Percentiles rank a stretch among this genome's conserved stretches.
phyloP scores from a whole-genome alignment of 2,113 vertebrate species.

The Entomyzon cyanotis region DNA sequence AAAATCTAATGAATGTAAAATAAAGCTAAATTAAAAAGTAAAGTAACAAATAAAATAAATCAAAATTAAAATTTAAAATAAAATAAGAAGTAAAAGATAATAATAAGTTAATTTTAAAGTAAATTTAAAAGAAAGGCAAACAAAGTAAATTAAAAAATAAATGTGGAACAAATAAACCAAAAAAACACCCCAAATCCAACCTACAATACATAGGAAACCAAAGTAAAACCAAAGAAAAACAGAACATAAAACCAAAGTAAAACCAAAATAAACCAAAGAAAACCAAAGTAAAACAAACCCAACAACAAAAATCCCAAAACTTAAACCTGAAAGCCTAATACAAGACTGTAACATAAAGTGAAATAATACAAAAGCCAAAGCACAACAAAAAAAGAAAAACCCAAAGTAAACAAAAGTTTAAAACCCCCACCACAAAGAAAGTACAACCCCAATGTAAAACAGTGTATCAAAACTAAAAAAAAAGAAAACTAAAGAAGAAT shows the following conservation, averaged over 20 bases:
- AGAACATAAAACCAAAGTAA: neutral
- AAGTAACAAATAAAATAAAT: neutral
- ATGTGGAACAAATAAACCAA: neutral
- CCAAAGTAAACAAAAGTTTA: neutral
- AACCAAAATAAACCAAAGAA: neutral
- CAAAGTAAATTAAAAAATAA: neutral
- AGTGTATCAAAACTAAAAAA: too few relatives aligned
- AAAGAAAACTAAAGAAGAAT: neutral
- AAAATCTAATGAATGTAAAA: neutral
- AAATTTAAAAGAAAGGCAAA: neutral
- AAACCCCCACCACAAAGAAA: neutral
- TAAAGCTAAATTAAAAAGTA: neutral
- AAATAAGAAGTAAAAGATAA: neutral
- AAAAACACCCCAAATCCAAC: neutral
- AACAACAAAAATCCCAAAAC: neutral
- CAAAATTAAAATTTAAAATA: neutral
- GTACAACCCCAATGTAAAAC: fast-evolving
- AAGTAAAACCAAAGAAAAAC: neutral
- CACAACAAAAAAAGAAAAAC: neutral
- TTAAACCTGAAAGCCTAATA: neutral
- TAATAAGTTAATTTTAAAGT: neutral
- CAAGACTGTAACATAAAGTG: neutral
- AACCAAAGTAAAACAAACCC: neutral
- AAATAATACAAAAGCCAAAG: neutral
- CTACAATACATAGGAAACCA: neutral